phyloP scores from a whole-genome alignment of 2,113 vertebrate species.

The Galemys pyrenaicus region DNA sequence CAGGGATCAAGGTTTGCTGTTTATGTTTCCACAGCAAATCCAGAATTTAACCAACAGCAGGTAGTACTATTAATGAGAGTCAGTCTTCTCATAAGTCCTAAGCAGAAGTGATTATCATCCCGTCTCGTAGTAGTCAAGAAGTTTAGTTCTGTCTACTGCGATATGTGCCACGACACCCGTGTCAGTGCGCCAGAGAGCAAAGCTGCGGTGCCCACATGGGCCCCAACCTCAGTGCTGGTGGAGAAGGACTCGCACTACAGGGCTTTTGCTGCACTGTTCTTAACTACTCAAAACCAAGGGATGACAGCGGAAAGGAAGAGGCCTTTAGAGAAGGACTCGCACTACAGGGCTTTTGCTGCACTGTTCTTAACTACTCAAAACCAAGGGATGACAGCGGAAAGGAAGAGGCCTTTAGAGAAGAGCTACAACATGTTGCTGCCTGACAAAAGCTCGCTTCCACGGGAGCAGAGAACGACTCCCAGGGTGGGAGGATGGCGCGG shows the following conservation, averaged over 20 bases:
- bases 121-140: background rate
- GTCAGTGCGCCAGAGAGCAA: background rate
- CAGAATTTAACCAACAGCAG: background rate
- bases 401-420: background rate
- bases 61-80: background rate
- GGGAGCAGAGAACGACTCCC: conserved; percentile 19
- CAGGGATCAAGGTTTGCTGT: background rate
- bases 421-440: too few species aligned
- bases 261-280: background rate
- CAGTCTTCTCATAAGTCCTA: conserved; percentile 21
- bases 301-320: background rate
- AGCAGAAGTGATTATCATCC: background rate
- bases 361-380: conserved; percentile 19
- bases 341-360: background rate
- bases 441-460: conserved; percentile 26
- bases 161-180: background rate
- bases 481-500: background rate
- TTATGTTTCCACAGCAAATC: background rate
- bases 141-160: background rate
- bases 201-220: background rate
- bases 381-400: background rate
- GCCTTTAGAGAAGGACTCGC: background rate
- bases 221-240: background rate
- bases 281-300: conserved; percentile 38
- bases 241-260: background rate